phyloP scores from a whole-genome alignment of 2,797 vertebrate genomes.

The Prionace glauca region DNA sequence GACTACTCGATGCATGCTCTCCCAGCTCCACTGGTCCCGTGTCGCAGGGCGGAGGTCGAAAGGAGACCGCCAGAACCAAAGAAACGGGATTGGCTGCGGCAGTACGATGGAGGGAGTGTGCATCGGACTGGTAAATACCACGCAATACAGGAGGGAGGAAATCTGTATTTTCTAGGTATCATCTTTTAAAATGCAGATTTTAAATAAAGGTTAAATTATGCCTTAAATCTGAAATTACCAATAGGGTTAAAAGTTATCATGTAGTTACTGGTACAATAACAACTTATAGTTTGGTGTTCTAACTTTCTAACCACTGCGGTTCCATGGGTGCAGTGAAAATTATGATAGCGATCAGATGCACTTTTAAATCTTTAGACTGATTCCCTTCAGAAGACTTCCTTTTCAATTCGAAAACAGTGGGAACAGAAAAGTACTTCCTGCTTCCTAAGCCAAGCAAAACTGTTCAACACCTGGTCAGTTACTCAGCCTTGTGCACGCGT shows the following conservation, averaged over 20 bases:
- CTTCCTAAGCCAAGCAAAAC: background rate
- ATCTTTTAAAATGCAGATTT: constrained; percentile 69
- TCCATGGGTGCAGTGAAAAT: background rate
- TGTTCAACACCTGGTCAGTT: background rate
- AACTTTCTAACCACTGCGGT: background rate
- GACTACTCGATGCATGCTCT: constrained; percentile 76
- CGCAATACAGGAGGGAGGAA: constrained; percentile 52
- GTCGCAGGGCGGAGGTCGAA: constrained; percentile 74
- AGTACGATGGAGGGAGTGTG: constrained; percentile 76
- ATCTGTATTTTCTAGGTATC: constrained; percentile 61
- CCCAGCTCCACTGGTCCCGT: constrained; percentile 74
- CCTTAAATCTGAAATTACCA: background rate
- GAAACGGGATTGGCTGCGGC: constrained; percentile 76
- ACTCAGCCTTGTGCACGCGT: background rate
- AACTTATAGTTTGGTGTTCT: background rate
- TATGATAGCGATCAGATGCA: background rate
- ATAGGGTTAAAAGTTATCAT: constrained; percentile 15
- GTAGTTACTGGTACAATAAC: background rate
- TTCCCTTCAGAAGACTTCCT: background rate
- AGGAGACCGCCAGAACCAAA: constrained; percentile 75
- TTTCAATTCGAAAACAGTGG: background rate
- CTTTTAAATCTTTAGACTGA: background rate
- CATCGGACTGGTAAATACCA: constrained; percentile 70
- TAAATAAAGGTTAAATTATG: background rate
- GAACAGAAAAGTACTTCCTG: background rate